phyloP scores from a whole-genome alignment of 2,888 invertebrate species.

The Andrena hattorfiana region DNA sequence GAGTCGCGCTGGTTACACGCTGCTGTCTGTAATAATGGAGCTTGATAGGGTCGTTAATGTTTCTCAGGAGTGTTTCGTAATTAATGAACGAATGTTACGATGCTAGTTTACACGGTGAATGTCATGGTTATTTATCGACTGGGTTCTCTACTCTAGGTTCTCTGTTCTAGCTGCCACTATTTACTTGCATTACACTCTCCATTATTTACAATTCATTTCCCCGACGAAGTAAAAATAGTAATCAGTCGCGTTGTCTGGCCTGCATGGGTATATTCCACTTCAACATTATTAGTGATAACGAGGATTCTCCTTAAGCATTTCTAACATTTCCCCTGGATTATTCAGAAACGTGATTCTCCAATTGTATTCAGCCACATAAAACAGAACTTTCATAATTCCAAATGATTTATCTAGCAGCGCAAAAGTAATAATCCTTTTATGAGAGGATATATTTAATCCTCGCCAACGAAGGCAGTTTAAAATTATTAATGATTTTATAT shows the following conservation, averaged over 20 bases:
- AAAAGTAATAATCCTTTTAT: too few relatives aligned
- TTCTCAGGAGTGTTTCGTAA: neutral
- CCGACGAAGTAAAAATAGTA: neutral
- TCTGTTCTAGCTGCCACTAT: neutral
- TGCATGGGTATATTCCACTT: too few relatives aligned
- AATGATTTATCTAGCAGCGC: too few relatives aligned
- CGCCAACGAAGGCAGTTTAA: neutral
- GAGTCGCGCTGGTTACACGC: neutral
- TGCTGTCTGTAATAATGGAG: neutral
- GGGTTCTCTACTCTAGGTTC: neutral
- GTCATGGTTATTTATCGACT: neutral
- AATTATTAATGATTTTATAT: neutral
- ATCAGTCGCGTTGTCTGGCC: too few relatives aligned
- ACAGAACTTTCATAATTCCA: too few relatives aligned
- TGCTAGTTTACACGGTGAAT: neutral
- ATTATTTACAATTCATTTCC: neutral
- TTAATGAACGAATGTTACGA: slow-evolving; percentile 1
- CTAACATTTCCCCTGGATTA: too few relatives aligned
- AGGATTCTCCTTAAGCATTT: too few relatives aligned
- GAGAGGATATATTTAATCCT: neutral
- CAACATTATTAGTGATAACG: too few relatives aligned
- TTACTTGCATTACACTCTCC: neutral
- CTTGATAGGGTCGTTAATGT: slow-evolving; percentile 13
- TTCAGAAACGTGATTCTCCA: too few relatives aligned
- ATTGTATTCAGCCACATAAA: too few relatives aligned